phyloP scores from a whole-genome alignment of 1,140 invertebrate species.

The Laupala kohalensis region DNA sequence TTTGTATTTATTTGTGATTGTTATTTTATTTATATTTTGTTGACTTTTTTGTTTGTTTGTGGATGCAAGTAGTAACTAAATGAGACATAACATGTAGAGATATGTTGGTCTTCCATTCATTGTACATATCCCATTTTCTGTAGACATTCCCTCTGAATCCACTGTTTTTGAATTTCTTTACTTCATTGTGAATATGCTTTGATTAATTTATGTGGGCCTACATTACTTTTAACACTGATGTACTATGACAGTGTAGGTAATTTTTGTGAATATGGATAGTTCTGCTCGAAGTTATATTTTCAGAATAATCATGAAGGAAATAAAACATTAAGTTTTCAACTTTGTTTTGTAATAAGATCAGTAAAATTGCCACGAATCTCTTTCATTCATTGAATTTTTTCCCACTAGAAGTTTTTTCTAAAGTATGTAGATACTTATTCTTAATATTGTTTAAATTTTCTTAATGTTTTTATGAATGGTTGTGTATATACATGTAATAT shows the following conservation, averaged over 20 bases:
- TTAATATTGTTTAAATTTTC: not conserved
- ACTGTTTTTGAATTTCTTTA: not conserved
- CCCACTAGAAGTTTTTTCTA: not conserved
- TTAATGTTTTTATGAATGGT: not conserved
- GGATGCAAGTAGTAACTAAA: not conserved
- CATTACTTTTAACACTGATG: not conserved
- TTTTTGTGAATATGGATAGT: not conserved
- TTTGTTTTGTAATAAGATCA: not conserved
- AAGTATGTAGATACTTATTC: not conserved
- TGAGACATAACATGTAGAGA: not conserved
- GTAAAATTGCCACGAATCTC: not conserved
- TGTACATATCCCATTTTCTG: not conserved
- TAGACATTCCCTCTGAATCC: not conserved
- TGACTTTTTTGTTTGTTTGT: not conserved
- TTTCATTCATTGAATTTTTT: not conserved
- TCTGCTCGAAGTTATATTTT: not conserved
- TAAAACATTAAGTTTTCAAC: not conserved
- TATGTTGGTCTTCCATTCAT: not conserved
- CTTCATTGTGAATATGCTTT: not conserved
- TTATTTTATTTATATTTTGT: not conserved
- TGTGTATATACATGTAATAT: not conserved
- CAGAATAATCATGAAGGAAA: not conserved
- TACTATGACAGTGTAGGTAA: not conserved
- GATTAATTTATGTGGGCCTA: not conserved
- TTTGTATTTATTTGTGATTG: not conserved